Percentiles rank a stretch among this genome's conserved stretches.
Conservation (phyloP, 2,888 invertebrate genomes). For the Trichogramma evanescens region DNA sequence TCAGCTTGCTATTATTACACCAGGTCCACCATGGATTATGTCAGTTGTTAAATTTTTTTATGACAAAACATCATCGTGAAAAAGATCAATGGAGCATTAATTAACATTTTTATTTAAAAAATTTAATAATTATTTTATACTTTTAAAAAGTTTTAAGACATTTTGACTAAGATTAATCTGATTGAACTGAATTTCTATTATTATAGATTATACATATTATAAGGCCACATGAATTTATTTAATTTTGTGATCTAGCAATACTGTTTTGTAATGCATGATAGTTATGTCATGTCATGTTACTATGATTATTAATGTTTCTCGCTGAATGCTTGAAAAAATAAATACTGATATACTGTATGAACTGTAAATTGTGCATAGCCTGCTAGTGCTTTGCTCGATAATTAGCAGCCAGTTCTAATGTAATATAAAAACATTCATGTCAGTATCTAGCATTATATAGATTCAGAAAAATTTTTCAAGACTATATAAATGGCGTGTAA, state of each 20-base stretch:
- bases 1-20: constrained; percentile 66
- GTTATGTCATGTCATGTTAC: neutral
- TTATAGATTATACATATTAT: too few species aligned
- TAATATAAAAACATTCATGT: constrained; percentile 12
- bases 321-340: constrained; percentile 7
- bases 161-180: too few species aligned
- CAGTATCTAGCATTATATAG: constrained; percentile 11
- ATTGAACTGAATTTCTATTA: too few species aligned
- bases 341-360: constrained; percentile 21
- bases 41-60: constrained; percentile 35
- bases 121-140: neutral
- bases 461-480: constrained; percentile 12
- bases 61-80: constrained; percentile 38
- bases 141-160: too few species aligned
- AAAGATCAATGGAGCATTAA: constrained; percentile 33
- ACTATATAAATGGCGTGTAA: constrained; percentile 10
- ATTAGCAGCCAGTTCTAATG: constrained; percentile 25
- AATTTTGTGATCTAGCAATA: too few species aligned
- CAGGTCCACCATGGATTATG: constrained; percentile 44
- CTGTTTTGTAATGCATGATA: too few species aligned
- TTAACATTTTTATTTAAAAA: constrained; percentile 7
- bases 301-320: neutral
- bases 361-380: constrained; percentile 37
- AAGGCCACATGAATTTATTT: too few species aligned
- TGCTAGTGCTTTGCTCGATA: constrained; percentile 37